Base-by-base conservation (phyloP, 2,888 invertebrate genomes). In the Theretra japonica region DNA sequence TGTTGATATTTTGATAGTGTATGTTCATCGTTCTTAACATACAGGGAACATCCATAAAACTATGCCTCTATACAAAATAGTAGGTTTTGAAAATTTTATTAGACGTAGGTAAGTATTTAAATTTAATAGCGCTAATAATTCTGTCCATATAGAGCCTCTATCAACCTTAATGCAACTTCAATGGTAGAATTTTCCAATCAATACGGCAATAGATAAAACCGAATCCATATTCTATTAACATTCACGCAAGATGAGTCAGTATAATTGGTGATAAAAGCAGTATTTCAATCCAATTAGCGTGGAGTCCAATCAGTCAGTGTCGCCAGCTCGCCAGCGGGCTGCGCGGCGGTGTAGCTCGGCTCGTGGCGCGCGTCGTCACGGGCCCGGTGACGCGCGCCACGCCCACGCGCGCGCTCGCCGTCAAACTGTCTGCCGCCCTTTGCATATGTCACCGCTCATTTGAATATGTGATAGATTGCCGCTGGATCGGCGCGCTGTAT, bases 371-470 rank as follows among this genome's bases (percentile, higher is more conserved):
- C 62, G 62, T 33, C 21, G 53, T 53, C 53, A 53, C 53, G 53
- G 17, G 53, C 53, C 50, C 50, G 50, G 50, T 50, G 50, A 50
- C 50, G 50, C 11, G 41, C 30, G 62, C 62, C 65, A 48, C 65
- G 65, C 65, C 65, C 48, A 65, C 65, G 65, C 23, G 23, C 65
- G 65, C 65, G 65, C 65, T 41, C 48, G 65, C 65, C 65, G 65
- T 65, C 65, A 65, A 65, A 65, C 65, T 65, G 65, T 65, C 65
- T 65, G 48, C 65, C 41, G 65, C 48, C 48, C 23, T 48, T 65
- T 65, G 65, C 65, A 65, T 65, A 65, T 65, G 65, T 65, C 65
- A 65, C 65, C 65, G 65, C 65, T 65, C 65, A 65, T 65, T 65
- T 65, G 48, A 65, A 65, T 65, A 65, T 65, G 65, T 65, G 65